Percentiles rank a stretch among this genome's conserved stretches.
phyloP scores from a whole-genome alignment of 1,140 invertebrate species.

The Neuroterus valhalla region DNA sequence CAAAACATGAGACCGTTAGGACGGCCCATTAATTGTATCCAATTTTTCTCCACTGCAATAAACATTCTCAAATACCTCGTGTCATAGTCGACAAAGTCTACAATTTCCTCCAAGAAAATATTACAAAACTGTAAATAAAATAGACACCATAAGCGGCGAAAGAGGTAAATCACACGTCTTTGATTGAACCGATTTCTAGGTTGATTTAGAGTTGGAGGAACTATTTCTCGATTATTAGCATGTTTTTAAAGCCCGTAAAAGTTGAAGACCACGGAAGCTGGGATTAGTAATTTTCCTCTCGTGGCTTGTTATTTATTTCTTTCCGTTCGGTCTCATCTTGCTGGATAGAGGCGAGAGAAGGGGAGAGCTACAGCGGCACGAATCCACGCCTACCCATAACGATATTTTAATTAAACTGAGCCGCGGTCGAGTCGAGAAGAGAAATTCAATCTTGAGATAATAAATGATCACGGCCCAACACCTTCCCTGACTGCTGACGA shows the following conservation, averaged over 20 bases:
- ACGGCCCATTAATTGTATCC: too few relatives aligned
- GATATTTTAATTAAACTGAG: conserved; percentile 76
- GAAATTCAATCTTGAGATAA: conserved; percentile 77
- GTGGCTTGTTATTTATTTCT: conserved; percentile 34
- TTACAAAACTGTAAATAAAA: neutral
- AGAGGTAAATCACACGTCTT: conserved; percentile 8
- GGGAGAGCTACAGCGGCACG: conserved; percentile 61
- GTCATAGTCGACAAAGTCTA: neutral
- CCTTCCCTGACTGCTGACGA: conserved; percentile 72
- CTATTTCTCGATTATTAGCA: conserved; percentile 22
- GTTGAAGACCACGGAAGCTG: conserved; percentile 22
- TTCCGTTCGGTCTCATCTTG: conserved; percentile 29
- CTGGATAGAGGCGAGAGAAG: conserved; percentile 37
- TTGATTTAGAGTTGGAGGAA: neutral
- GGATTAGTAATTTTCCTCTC: conserved; percentile 31
- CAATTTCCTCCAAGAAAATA: neutral
- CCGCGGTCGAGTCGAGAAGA: conserved; percentile 64
- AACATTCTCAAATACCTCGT: neutral
- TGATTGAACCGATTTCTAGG: conserved; percentile 19
- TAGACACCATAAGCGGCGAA: too few relatives aligned
- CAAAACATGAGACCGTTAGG: too few relatives aligned
- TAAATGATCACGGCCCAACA: conserved; percentile 75
- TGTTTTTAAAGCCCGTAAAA: conserved; percentile 22
- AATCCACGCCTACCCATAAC: conserved; percentile 76
- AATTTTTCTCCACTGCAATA: too few relatives aligned